phyloP scores from a whole-genome alignment of 2,113 vertebrate species.

The Terrapene triunguis region DNA sequence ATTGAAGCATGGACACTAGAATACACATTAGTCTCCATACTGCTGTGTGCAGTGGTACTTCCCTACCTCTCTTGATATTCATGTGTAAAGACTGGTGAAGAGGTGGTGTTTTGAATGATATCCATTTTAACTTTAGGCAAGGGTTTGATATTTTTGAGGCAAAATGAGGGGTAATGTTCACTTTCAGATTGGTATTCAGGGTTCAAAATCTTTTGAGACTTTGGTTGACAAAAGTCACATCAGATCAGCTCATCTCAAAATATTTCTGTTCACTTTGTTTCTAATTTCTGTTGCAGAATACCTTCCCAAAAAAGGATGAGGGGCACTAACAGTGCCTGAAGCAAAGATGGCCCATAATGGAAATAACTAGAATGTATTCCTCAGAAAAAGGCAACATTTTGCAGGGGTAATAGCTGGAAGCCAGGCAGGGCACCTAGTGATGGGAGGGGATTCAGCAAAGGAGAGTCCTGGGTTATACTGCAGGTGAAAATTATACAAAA shows the following conservation, averaged over 20 bases:
- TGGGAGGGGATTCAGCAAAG: too few relatives aligned
- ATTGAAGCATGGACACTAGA: neutral
- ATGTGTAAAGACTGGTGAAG: neutral
- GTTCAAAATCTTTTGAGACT: neutral
- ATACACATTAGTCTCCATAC: neutral
- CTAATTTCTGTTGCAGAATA: slow-evolving; percentile 30
- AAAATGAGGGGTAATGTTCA: neutral
- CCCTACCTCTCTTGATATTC: neutral
- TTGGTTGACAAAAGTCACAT: neutral
- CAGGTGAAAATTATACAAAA: neutral
- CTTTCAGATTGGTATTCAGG: neutral
- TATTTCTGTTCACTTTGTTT: neutral
- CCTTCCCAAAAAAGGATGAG: neutral
- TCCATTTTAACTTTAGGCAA: neutral
- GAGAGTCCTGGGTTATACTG: neutral
- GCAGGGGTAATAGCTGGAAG: neutral
- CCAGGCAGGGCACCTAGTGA: neutral
- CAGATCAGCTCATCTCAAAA: neutral
- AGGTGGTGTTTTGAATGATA: neutral
- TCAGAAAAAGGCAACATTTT: neutral
- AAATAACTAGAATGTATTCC: slow-evolving; percentile 28
- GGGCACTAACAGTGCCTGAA: neutral
- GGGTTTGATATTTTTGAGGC: neutral
- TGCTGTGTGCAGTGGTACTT: neutral
- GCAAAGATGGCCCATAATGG: neutral